A percentile compares a stretch with the other conserved stretches of the same genome.
Conservation (phyloP, 2,797 vertebrate species). For the Cichlasoma orientale region DNA sequence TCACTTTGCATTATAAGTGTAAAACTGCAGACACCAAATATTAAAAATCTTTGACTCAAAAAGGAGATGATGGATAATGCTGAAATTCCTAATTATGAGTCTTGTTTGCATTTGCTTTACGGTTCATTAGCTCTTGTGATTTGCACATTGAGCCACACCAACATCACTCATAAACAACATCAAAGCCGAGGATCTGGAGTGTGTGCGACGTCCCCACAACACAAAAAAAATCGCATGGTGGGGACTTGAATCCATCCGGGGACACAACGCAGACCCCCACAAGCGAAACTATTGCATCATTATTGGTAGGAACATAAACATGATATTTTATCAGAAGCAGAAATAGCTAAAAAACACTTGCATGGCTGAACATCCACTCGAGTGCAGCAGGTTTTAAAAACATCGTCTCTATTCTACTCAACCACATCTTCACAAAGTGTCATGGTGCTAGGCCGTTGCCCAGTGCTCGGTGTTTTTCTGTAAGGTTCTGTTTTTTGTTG, state of each 20-base stretch:
- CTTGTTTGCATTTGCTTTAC: slow-evolving; percentile 2
- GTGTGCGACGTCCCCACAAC: background rate
- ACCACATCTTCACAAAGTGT: background rate
- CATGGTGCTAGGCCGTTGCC: no score
- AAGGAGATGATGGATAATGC: background rate
- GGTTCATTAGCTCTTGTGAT: slow-evolving; percentile 13
- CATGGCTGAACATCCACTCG: background rate
- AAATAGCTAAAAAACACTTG: background rate
- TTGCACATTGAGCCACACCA: background rate
- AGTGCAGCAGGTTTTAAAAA: background rate
- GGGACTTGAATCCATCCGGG: background rate
- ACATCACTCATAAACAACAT: slow-evolving; percentile 6
- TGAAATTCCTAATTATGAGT: background rate
- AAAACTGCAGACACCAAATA: background rate
- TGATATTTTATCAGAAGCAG: background rate
- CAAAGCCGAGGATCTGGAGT: background rate
- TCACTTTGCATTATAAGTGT: background rate
- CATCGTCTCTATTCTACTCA: background rate
- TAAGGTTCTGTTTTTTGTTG: no score
- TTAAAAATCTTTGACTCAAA: background rate
- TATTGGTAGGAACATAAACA: background rate
- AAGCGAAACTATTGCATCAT: background rate
- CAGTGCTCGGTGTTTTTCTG: no score
- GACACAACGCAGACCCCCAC: background rate
- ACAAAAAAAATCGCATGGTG: background rate